A percentile compares a stretch with the other conserved stretches of the same genome.
These are phyloP conservation scores for Procambarus virginalis DNA, from an alignment of 1,140 invertebrate genomes.

Conservation along the genomic window DNA sequence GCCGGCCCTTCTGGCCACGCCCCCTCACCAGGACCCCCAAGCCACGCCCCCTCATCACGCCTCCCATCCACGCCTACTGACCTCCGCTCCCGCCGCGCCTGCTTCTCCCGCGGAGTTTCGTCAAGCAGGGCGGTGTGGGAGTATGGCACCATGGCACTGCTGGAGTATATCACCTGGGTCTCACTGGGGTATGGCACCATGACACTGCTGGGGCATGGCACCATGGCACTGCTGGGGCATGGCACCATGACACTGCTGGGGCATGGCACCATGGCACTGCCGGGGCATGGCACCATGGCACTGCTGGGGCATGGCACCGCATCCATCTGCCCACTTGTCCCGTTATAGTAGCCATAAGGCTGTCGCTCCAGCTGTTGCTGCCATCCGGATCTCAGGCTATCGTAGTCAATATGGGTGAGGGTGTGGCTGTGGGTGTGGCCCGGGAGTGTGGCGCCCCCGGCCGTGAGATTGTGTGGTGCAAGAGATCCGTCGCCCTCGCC, in stretches of 20 bases:
- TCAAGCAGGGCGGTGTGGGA: background rate
- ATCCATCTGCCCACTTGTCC: background rate
- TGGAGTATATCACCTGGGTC: too few species aligned
- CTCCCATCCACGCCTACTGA: conserved; percentile 4
- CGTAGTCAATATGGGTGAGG: conserved; percentile 54
- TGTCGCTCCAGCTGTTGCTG: conserved; percentile 1
- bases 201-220: too few species aligned
- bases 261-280: too few species aligned
- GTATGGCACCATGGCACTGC: too few species aligned
- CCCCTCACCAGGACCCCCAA: conserved; percentile 2
- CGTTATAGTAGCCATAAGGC: conserved; percentile 1
- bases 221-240: background rate
- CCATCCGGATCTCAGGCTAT: conserved; percentile 23
- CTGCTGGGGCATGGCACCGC: background rate
- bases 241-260: background rate
- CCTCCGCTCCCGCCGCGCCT: conserved; percentile 13
- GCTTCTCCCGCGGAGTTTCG: background rate
- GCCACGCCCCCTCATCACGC: conserved; percentile 33
- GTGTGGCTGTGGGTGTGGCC: conserved; percentile 31
- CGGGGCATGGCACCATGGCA: background rate
- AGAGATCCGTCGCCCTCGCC: background rate
- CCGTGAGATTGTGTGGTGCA: background rate
- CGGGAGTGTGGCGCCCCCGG: conserved; percentile 36
- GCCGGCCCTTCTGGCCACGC: conserved; percentile 31
- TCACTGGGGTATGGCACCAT: too few species aligned